Conservation (phyloP, 1,140 invertebrate species). For the Drosophila bocqueti region DNA sequence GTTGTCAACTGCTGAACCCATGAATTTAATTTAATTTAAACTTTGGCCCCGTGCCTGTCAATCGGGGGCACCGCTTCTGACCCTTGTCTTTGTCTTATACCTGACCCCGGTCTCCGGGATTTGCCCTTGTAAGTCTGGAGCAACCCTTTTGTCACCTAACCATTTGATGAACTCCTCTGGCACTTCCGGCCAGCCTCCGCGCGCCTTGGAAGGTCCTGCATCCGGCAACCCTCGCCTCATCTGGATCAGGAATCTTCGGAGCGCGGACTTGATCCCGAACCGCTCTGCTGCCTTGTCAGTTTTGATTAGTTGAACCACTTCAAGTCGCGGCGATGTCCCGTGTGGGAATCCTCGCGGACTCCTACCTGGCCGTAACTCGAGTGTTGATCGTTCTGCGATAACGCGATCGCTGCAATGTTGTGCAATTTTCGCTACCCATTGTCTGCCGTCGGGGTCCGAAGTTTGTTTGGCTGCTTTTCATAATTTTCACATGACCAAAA, state of each 20-base stretch:
- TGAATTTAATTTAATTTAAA: constrained; percentile 83
- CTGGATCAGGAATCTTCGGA: constrained; percentile 37
- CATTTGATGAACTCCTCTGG: constrained; percentile 74
- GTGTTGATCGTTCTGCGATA: constrained; percentile 66
- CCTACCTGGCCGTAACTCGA: constrained; percentile 66
- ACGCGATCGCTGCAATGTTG: constrained; percentile 59
- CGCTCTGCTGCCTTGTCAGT: constrained; percentile 78
- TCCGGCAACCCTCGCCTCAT: constrained; percentile 26
- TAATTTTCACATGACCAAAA: constrained; percentile 84
- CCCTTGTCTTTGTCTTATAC: constrained; percentile 79
- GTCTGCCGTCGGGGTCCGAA: constrained; percentile 45
- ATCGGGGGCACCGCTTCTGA: constrained; percentile 55
- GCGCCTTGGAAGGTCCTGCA: constrained; percentile 8
- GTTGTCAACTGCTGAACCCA: constrained; percentile 70
- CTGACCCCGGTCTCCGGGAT: constrained; percentile 52
- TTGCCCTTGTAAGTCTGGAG: constrained; percentile 52
- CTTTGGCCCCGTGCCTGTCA: constrained; percentile 69
- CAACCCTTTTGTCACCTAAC: constrained; percentile 78
- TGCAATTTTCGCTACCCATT: constrained; percentile 60
- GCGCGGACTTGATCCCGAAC: constrained; percentile 58
- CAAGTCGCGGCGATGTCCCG: constrained; percentile 60
- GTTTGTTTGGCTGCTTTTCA: constrained; percentile 62
- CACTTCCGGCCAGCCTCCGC: constrained; percentile 63
- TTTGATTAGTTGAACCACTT: constrained; percentile 82
- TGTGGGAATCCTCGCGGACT: constrained; percentile 59